Conservation (phyloP, 2,888 invertebrate genomes). For the Marronus borbonicus region DNA sequence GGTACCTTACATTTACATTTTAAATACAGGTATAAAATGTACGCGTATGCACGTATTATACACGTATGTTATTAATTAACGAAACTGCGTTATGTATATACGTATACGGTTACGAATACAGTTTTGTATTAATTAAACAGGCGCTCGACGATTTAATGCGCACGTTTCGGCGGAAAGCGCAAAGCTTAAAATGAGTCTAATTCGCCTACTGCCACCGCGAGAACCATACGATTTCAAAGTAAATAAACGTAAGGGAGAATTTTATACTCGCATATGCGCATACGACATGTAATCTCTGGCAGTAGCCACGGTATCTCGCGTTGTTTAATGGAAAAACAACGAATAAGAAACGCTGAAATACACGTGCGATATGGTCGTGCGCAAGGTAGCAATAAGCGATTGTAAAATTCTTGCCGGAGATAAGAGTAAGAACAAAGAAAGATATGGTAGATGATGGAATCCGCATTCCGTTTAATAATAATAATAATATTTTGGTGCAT, state of each 20-base stretch:
- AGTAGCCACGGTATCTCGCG: neutral
- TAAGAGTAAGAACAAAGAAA: neutral
- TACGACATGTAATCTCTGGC: constrained; percentile 22
- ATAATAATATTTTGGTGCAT: neutral
- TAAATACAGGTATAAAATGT: constrained; percentile 14
- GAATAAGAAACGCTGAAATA: neutral
- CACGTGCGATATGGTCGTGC: constrained; percentile 3
- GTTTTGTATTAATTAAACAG: constrained; percentile 34
- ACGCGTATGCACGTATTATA: neutral
- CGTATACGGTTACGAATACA: constrained; percentile 2
- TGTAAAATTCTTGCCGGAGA: constrained; percentile 13
- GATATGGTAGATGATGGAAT: neutral
- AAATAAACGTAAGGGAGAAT: constrained; percentile 29
- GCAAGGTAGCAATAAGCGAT: constrained; percentile 21
- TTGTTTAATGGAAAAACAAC: constrained; percentile 20
- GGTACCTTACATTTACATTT: neutral
- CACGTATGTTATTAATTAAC: constrained; percentile 9
- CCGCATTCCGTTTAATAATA: neutral
- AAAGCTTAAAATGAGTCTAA: constrained; percentile 36
- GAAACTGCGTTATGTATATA: neutral
- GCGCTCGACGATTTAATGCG: constrained; percentile 20
- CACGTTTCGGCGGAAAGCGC: constrained; percentile 16
- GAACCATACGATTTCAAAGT: constrained; percentile 24
- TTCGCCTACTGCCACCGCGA: constrained; percentile 4
- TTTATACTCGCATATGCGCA: constrained; percentile 9